A percentile compares a stretch with the other conserved stretches of the same genome.
These are phyloP conservation scores for Drosophila guanche DNA, from an alignment of 1,140 invertebrate genomes.

Conservation along the genomic window DNA sequence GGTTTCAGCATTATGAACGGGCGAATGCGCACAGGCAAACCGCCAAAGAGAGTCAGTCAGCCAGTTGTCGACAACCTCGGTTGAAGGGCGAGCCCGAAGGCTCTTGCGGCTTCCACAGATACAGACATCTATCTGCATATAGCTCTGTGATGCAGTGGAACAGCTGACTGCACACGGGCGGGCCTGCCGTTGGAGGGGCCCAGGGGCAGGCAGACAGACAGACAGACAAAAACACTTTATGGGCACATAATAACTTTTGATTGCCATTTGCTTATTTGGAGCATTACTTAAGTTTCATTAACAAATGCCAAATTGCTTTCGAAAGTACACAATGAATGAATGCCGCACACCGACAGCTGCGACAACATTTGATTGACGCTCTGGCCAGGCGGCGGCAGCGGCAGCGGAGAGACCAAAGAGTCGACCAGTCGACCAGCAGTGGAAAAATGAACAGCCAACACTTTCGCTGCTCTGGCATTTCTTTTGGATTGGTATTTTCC, in stretches of 20 bases:
- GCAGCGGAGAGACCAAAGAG: not conserved
- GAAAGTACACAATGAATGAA: constrained; percentile 60
- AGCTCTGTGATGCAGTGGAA: constrained; percentile 13
- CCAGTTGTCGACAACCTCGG: constrained; percentile 37
- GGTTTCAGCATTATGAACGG: constrained; percentile 74
- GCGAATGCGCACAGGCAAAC: constrained; percentile 60
- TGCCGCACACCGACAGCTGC: constrained; percentile 35
- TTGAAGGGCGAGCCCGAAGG: constrained; percentile 58
- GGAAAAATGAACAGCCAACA: constrained; percentile 69
- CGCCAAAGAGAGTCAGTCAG: constrained; percentile 38
- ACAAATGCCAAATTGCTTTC: constrained; percentile 79
- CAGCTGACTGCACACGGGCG: constrained; percentile 31
- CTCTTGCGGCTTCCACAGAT: constrained; percentile 30
- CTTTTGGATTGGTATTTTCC: constrained; percentile 46
- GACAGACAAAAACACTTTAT: constrained; percentile 57
- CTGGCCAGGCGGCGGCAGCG: constrained; percentile 25
- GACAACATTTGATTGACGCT: constrained; percentile 72
- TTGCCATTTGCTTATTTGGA: constrained; percentile 78
- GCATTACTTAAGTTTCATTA: constrained; percentile 77
- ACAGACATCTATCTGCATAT: constrained; percentile 8
- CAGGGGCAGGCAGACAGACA: not conserved
- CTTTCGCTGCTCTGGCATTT: constrained; percentile 67
- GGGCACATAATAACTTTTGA: constrained; percentile 72
- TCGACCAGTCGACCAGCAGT: constrained; percentile 55
- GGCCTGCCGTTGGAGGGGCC: constrained; percentile 14